Evolutionary conservation across 2,888 invertebrate species (phyloP).

Genomic region (Caenorhabditis zanzibari): DNA sequence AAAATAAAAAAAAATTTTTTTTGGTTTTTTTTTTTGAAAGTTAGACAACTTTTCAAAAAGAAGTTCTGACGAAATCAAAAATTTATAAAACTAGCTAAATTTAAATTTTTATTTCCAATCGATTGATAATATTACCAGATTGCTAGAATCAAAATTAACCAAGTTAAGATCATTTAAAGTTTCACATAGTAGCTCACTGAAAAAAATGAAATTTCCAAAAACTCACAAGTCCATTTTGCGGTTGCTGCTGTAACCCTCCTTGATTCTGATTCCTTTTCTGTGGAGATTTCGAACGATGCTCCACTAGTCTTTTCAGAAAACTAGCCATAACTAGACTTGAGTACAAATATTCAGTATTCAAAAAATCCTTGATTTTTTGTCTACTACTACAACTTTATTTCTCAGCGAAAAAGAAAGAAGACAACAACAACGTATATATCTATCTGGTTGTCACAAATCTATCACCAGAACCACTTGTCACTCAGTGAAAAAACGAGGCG

Average conservation of each 20-base stretch:
- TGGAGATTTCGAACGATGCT: slow-evolving; percentile 70
- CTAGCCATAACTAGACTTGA: slow-evolving; percentile 65
- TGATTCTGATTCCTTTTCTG: slow-evolving; percentile 48
- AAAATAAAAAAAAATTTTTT: too few relatives aligned
- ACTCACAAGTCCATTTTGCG: slow-evolving; percentile 20
- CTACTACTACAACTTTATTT: background rate
- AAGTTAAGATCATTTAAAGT: too few relatives aligned
- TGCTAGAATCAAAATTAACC: too few relatives aligned
- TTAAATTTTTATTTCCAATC: too few relatives aligned
- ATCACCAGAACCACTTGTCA: slow-evolving; percentile 51
- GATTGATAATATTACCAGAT: too few relatives aligned
- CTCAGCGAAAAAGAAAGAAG: slow-evolving; percentile 3
- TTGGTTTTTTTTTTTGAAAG: too few relatives aligned
- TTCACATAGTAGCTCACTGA: too few relatives aligned
- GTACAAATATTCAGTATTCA: too few relatives aligned
- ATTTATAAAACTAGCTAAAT: too few relatives aligned
- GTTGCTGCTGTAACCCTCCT: background rate
- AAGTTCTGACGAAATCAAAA: too few relatives aligned
- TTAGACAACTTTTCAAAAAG: too few relatives aligned
- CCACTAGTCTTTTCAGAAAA: slow-evolving; percentile 69
- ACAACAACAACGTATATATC: background rate
- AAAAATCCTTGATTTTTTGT: background rate
- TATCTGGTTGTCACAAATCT: slow-evolving; percentile 40
- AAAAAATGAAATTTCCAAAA: too few relatives aligned
- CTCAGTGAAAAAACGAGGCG: slow-evolving; percentile 7